phyloP scores from a whole-genome alignment of 2,888 invertebrate species.

The Nephrotoma guestfalica region DNA sequence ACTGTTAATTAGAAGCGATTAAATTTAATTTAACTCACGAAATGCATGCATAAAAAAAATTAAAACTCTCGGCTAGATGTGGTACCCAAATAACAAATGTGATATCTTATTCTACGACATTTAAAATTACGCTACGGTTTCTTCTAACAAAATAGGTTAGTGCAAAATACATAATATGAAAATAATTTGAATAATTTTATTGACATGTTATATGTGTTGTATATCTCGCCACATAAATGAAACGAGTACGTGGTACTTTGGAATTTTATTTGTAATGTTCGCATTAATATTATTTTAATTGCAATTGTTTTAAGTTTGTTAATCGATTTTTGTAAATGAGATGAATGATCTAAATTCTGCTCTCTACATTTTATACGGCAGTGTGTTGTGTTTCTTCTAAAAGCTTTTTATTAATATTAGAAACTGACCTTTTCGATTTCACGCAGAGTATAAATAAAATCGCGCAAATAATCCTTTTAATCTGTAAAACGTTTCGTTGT shows the following conservation, averaged over 20 bases:
- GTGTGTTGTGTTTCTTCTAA: too few species aligned
- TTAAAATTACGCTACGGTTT: background rate
- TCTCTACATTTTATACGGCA: too few species aligned
- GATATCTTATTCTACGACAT: background rate
- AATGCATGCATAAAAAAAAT: background rate
- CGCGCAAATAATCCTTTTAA: background rate
- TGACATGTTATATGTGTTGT: background rate
- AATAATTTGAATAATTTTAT: background rate
- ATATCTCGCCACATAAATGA: background rate
- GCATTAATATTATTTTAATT: too few species aligned
- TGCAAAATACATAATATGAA: background rate
- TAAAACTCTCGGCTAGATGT: background rate
- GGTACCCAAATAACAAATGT: background rate
- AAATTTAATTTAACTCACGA: background rate
- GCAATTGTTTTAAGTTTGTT: too few species aligned
- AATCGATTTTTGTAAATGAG: too few species aligned
- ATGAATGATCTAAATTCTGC: too few species aligned
- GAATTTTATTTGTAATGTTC: background rate
- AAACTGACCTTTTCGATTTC: background rate
- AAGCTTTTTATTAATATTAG: too few species aligned
- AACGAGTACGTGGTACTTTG: background rate
- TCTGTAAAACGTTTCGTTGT: background rate
- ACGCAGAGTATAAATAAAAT: background rate
- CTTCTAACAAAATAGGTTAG: background rate
- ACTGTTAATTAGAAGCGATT: background rate